phyloP scores from a whole-genome alignment of 2,888 invertebrate genomes.

The Steinernema hermaphroditum region DNA sequence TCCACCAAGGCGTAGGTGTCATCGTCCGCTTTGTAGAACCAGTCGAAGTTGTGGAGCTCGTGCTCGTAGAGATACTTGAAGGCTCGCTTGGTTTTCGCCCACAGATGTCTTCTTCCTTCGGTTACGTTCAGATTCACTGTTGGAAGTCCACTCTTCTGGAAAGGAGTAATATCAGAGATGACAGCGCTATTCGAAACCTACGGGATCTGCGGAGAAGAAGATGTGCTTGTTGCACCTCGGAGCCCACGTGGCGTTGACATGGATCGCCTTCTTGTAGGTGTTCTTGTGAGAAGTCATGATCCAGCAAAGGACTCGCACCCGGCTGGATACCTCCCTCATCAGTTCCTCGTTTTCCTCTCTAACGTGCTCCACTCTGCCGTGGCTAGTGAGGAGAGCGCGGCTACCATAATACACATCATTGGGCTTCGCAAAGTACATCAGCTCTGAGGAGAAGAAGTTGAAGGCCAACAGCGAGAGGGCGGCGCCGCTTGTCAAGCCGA shows the following conservation, averaged over 20 bases:
- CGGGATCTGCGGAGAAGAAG: conserved; percentile 31
- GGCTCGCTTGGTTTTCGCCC: conserved; percentile 34
- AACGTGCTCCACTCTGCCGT: neutral
- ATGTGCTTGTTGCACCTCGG: conserved; percentile 36
- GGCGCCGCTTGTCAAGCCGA: neutral
- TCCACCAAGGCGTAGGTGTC: conserved; percentile 38
- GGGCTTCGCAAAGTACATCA: neutral
- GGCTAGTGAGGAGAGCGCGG: neutral
- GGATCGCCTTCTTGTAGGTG: conserved; percentile 29
- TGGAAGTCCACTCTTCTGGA: conserved; percentile 34
- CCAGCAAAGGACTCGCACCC: conserved; percentile 35
- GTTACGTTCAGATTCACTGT: conserved; percentile 33
- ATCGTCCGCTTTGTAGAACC: conserved; percentile 43
- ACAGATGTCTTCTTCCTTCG: conserved; percentile 34
- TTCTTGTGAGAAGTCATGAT: conserved; percentile 35
- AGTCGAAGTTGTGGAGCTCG: conserved; percentile 38
- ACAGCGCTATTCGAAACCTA: neutral
- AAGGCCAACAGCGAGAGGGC: neutral
- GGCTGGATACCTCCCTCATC: neutral
- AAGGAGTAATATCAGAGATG: too few species aligned
- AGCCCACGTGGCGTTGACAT: conserved; percentile 33
- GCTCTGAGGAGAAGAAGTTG: neutral
- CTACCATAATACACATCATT: too few species aligned
- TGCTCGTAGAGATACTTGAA: conserved; percentile 38
- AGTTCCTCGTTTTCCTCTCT: neutral